phyloP scores from a whole-genome alignment of 2,888 invertebrate genomes.

The Pristionchus arcanus region DNA sequence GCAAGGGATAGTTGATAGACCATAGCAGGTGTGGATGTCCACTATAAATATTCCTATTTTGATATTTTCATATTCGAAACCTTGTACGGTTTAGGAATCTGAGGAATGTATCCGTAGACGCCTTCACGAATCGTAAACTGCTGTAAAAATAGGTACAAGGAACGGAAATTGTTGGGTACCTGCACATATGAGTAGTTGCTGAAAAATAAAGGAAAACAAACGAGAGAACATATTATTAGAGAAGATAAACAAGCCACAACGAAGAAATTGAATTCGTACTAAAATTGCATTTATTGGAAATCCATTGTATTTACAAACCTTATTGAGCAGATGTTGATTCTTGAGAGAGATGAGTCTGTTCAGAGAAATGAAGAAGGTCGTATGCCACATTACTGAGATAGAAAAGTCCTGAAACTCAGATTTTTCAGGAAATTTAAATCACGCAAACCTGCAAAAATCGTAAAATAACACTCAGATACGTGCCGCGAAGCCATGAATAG shows the following conservation, averaged over 20 bases:
- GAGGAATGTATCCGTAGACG: not conserved
- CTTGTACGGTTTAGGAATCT: not conserved
- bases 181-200: not conserved
- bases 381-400: conserved; percentile 2
- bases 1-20: not conserved
- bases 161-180: not conserved
- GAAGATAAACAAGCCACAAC: not conserved
- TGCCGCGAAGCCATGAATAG: not conserved
- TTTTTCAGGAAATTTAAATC: too few species aligned
- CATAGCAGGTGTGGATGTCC: not conserved
- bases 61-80: too few species aligned
- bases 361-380: not conserved
- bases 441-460: not conserved
- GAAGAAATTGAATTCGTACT: not conserved
- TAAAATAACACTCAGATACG: not conserved
- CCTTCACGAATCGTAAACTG: not conserved
- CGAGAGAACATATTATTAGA: not conserved
- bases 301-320: not conserved
- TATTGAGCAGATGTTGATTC: not conserved
- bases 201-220: not conserved
- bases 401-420: not conserved
- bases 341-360: not conserved
- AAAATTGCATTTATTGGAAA: not conserved
- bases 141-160: not conserved
- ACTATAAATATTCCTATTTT: not conserved